Percentiles rank a stretch among this genome's conserved stretches.
phyloP scores from a whole-genome alignment of 1,140 invertebrate species.

The Drosophila funebris region DNA sequence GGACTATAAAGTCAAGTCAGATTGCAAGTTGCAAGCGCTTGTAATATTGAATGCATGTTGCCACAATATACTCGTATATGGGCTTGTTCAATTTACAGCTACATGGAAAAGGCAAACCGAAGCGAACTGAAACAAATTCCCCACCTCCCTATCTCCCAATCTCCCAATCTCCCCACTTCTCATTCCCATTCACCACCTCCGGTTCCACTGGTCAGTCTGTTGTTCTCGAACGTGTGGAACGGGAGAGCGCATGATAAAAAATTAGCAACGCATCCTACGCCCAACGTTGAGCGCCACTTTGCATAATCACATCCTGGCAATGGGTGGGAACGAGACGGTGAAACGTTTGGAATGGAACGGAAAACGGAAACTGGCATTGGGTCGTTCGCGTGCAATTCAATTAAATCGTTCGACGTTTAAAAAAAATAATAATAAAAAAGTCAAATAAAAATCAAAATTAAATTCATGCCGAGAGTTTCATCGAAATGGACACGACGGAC shows the following conservation, averaged over 20 bases:
- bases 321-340: too few relatives aligned
- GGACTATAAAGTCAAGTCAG: not conserved
- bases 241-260: constrained; percentile 22
- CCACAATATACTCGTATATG: not conserved
- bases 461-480: constrained; percentile 54
- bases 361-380: constrained; percentile 10
- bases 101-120: constrained; percentile 36
- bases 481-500: constrained; percentile 24
- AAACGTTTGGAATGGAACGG: not conserved
- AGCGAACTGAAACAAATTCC: not conserved
- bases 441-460: constrained; percentile 75
- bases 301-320: constrained; percentile 36
- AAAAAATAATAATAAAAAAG: constrained; percentile 62
- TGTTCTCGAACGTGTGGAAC: not conserved
- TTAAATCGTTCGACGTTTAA: constrained; percentile 70
- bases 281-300: constrained; percentile 36
- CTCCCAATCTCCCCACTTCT: not conserved
- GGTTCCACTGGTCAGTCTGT: not conserved
- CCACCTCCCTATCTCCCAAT: not conserved
- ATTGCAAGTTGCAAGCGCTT: constrained; percentile 8
- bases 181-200: not conserved
- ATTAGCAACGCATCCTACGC: constrained; percentile 31
- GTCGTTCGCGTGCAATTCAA: constrained; percentile 56
- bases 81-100: constrained; percentile 38
- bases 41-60: constrained; percentile 28